A percentile compares a stretch with the other conserved stretches of the same genome.
phyloP scores from a whole-genome alignment of 2,888 invertebrate genomes.

The Ommatoiulus sabulosus region DNA sequence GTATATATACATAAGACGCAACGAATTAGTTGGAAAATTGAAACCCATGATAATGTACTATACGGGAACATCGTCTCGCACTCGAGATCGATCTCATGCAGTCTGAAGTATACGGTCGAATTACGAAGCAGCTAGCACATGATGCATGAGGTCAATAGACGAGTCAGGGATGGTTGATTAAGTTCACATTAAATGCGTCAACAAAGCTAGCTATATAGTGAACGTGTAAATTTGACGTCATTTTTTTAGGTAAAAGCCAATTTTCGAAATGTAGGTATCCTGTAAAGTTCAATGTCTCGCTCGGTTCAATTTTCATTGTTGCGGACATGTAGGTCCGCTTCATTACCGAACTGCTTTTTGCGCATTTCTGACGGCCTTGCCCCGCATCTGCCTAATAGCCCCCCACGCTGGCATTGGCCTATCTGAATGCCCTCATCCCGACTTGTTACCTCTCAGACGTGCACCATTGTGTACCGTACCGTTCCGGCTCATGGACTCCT shows the following conservation, averaged over 20 bases:
- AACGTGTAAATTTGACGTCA: neutral
- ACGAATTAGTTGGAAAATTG: too few relatives aligned
- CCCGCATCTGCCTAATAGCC: neutral
- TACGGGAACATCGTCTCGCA: too few relatives aligned
- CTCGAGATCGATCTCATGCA: neutral
- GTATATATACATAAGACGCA: too few relatives aligned
- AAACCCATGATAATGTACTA: too few relatives aligned
- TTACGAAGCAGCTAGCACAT: neutral
- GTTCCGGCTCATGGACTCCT: conserved; percentile 32
- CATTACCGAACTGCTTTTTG: neutral
- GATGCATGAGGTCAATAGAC: neutral
- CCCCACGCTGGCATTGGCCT: neutral
- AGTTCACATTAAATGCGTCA: neutral
- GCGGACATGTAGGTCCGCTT: neutral
- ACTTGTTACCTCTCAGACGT: neutral
- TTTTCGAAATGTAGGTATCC: conserved; percentile 7
- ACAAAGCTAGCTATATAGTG: neutral
- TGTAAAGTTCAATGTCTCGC: conserved; percentile 31
- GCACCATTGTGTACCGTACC: conserved; percentile 12
- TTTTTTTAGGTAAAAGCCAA: neutral
- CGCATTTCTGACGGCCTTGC: neutral
- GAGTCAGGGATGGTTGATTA: neutral
- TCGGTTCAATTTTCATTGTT: neutral
- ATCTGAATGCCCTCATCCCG: neutral
- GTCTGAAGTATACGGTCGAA: neutral